These are phyloP conservation scores for Abscondita cerata DNA, from an alignment of 2,888 invertebrate species.

Conservation along the genomic window DNA sequence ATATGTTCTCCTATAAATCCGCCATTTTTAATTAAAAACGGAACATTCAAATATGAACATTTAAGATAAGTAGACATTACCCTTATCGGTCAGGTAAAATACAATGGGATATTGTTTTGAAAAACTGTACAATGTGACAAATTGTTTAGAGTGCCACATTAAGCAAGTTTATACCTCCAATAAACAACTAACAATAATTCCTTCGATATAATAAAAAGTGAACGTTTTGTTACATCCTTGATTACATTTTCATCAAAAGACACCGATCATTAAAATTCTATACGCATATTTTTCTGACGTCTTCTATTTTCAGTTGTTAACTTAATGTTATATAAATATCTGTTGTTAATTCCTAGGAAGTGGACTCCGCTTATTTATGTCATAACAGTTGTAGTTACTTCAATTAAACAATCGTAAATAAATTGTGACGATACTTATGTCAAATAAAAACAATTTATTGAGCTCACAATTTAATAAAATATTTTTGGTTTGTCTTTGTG, in stretches of 20 bases:
- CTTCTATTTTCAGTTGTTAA: slow-evolving; percentile 18
- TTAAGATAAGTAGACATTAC: neutral
- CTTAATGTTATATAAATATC: slow-evolving; percentile 20
- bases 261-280: slow-evolving; percentile 34
- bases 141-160: slow-evolving; percentile 25
- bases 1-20: slow-evolving; percentile 11
- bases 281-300: slow-evolving; percentile 27
- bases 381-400: slow-evolving; percentile 11
- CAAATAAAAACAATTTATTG: slow-evolving; percentile 3
- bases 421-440: slow-evolving; percentile 6
- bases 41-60: neutral
- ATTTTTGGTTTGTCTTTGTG: too few species aligned
- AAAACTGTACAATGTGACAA: slow-evolving; percentile 23
- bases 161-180: slow-evolving; percentile 20
- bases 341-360: slow-evolving; percentile 14
- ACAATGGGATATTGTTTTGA: slow-evolving; percentile 14
- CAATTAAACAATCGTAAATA: slow-evolving; percentile 12
- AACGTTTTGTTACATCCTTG: slow-evolving; percentile 31
- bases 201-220: slow-evolving; percentile 30
- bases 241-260: slow-evolving; percentile 32
- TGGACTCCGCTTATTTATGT: slow-evolving; percentile 9
- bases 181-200: slow-evolving; percentile 28
- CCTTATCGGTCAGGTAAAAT: slow-evolving; percentile 13
- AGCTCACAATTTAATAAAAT: neutral
- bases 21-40: neutral